Base-by-base conservation (phyloP, 2,888 invertebrate species). In the Calephelis perditalis region DNA sequence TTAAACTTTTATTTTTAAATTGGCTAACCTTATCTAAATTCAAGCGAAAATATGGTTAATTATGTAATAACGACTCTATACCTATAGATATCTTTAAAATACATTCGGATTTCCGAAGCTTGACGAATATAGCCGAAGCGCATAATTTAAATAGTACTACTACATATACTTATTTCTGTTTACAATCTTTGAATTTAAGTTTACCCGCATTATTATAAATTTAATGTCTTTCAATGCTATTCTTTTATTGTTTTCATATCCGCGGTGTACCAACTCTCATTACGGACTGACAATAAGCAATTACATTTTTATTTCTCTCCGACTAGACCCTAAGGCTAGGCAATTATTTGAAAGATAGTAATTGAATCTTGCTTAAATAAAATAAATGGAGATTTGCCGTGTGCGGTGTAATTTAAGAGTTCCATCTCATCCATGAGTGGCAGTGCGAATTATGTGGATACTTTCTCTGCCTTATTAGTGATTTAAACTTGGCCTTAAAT, bases 341-440 rank as follows among this genome's bases (percentile, higher is more conserved):
- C 80, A 71, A 72, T 73, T 70, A 71, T 71, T 82, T 79, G 74
- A 76, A 74, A 73, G 70, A 73, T 64, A 75, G 79, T 86, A 86
- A 86, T 86, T 86, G 84, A 88, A 86, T 82, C 79, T 78, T 77
- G 75, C 73, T 74, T 76, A 83, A 85, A 87, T 80, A 85, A 86
- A 86, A 80, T 76, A 81, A 78, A 80, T 71, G 70, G 70, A 77
- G 73, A 71, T 73, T 73, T 77, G 74, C 78, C 76, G 82, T 81
- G 82, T 78, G 76, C 78, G 74, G 75, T 76, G 83, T 81, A 84
- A 87, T 88, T 86, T 86, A 76, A 82, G 79, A 85, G 86, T 85
- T 85, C 84, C 86, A 85, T 86, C 82, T 81, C 74, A 69, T 68
- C 76, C 77, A 78, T 86, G 84, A 84, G 82, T 71, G 73, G 73